Base-by-base conservation (phyloP, 2,113 vertebrate species). In the Clarias macrocephalus region DNA sequence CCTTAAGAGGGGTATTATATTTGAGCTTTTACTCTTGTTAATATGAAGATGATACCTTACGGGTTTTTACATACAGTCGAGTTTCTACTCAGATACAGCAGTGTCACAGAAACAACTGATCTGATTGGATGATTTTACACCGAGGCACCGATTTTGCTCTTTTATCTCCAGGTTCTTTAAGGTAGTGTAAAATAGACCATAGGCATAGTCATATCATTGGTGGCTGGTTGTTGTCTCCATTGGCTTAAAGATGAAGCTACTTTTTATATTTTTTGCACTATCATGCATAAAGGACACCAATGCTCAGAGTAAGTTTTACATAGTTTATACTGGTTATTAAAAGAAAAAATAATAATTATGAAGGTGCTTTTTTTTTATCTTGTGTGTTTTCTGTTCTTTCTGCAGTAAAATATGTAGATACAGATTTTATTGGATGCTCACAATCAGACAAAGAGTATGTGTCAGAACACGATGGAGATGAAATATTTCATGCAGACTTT, bases 81-180 rank as follows among this genome's bases (percentile, higher is more conserved):
- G 8, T 75, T 48, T 75, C 37, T 48, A 23, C 72, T 37, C 23
- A 37, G 72, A 75, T 42, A 75, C 72, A 23, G 37, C 72, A 42
- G 72, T 12, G 72, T 75, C 37, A 48, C 37, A 48, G 72, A 75
- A 48, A 3, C 19, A 0, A 1, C 19, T 21, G 72, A 8, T 72
- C 68, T 72, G 68, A 72, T 72, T 72, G 68, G 68, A 18, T 33
- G 68, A 48, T 75, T 73, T 75, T 75, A 21, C 72, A 23, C 72
- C 42, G 33, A 21, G 9, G 37, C n/a, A n/a, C n/a, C 11, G 33
- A 75, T 5, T 75, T 13, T 5, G 37, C 18, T 42, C 19, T 23
- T 75, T 42, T 23, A 11, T 42, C 33, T 48, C 19, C 1, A 11
- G 3, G 11, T 75, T 23, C 23, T 48, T 37, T 48, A 37, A 12